Base-by-base conservation (phyloP, 2,113 vertebrate genomes). In the Cynopterus brachyotis region DNA sequence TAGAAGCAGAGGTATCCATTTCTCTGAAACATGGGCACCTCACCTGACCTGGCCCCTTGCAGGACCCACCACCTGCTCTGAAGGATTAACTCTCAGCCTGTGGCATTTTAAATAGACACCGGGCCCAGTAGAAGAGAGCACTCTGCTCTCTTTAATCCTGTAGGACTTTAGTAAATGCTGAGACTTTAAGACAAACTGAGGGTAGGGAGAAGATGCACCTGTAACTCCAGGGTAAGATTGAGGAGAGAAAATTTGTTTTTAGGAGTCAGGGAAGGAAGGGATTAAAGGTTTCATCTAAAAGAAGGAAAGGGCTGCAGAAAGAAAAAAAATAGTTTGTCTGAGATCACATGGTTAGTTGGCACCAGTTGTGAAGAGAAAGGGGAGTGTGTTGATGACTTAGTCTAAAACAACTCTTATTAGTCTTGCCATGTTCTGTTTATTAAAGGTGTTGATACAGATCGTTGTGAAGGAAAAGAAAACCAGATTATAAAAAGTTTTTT, bases 1-100 rank as follows among this genome's bases (percentile, higher is more conserved):
- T 99, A 99, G 99, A 91, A 94, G 98, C 98, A 98, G 98, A 97
- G 80, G 97, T 97, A 98, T 98, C 98, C 66, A 42, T 98, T 99
- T 99, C 98, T 98, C 96, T 92, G 94, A 96, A 97, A 85, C 94
- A 94, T 15, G 69, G 70, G 76, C 67, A 11, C 91, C 60, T 96
- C 66, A 35, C 15, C 35, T 75, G 80, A 97, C 72, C 50, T 9
- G 26, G 60, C 35, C 64, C 30, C n/a, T 50, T 35, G 19, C 16
- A 40, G 78, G 96, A 95, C 80, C 62, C 79, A 85, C 95, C 99
- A 99, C 98, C 98, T 99, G 99, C 98, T 98, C 82, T 0, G 62
- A 92, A 95, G 97, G 97, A 97, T 97, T 98, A 98, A 94, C 76
- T 96, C 73, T 94, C 81, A 92, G 73, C 81, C 9, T 40, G 1